Base-by-base conservation (phyloP, 2,888 invertebrate genomes). In the Agrotis exclamationis region DNA sequence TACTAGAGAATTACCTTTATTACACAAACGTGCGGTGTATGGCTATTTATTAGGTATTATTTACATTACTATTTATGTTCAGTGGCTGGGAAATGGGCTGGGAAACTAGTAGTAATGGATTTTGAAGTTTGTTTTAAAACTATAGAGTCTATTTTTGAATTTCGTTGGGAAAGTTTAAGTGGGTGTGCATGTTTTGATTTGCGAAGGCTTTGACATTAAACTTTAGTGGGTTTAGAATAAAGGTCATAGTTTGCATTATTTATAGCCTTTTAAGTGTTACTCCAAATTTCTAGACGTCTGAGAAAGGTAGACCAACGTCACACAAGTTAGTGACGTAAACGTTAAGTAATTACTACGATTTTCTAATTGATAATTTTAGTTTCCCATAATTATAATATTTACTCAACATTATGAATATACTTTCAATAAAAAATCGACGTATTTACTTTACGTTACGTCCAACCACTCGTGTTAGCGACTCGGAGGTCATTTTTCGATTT, bases 1-100 rank as follows among this genome's bases (percentile, higher is more conserved):
- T 81, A 79, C 83, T 79, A 58, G 70, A 63, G 70, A 79, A 85
- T 85, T 83, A 85, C 78, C 74, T 81, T 80, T 79, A 84, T 76
- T 77, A 77, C 75, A 58, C 64, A 69, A 75, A 75, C 69, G 69
- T 82, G 73, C 67, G 73, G 79, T 64, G 39, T 63, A 58, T 50
- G 58, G 67, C 53, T 69, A 85, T 82, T 85, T 85, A 85, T 70
- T 67, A 74, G 58, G 70, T 79, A 84, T 78, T 74, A 84, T 67
- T 72, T 84, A 77, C 74, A 81, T 81, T 73, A 82, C 82, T 80
- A 67, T 82, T 80, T 78, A 80, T 64, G 78, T 81, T 60, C 22
- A 57, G 28, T 20, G 56, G 65, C 53, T 63, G 68, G 20, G 65
- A 69, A 57, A 72, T 13, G 47, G 56, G 28, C 11, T 9, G 18